phyloP scores from a whole-genome alignment of 2,113 vertebrate genomes.

The Phalacrocorax pelagicus region DNA sequence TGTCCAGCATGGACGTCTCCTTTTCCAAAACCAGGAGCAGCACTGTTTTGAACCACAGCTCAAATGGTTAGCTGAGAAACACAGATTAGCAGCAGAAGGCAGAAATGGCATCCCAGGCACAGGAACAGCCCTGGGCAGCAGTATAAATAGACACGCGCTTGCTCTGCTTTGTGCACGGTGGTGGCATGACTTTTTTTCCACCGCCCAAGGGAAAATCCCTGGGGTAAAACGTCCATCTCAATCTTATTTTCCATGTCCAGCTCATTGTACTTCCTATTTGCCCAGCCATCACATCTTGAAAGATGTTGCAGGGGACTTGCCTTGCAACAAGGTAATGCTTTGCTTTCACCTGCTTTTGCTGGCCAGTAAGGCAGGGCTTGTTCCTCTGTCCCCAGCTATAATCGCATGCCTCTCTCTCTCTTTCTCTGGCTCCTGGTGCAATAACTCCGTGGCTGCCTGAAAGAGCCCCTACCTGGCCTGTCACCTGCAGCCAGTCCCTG shows the following conservation, averaged over 20 bases:
- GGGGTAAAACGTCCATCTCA: not conserved
- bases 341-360: not conserved
- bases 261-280: not conserved
- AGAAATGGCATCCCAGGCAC: slow-evolving; percentile 9
- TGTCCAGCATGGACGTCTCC: not conserved
- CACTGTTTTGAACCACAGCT: not conserved
- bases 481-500: not conserved
- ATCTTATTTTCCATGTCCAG: not conserved
- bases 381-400: not conserved
- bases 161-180: not conserved
- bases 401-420: not conserved
- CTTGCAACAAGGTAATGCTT: not conserved
- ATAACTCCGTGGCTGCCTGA: not conserved
- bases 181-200: not conserved
- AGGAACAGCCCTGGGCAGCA: slow-evolving; percentile 19
- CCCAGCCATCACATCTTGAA: not conserved
- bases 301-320: not conserved
- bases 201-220: not conserved
- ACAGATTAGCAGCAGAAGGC: not conserved
- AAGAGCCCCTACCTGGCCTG: not conserved
- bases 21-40: not conserved
- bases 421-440: not conserved
- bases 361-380: not conserved
- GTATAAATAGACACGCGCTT: not conserved
- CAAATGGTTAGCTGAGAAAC: not conserved